Conservation (phyloP, 92 coral and sea anemone species). For the Porites evermanni region DNA sequence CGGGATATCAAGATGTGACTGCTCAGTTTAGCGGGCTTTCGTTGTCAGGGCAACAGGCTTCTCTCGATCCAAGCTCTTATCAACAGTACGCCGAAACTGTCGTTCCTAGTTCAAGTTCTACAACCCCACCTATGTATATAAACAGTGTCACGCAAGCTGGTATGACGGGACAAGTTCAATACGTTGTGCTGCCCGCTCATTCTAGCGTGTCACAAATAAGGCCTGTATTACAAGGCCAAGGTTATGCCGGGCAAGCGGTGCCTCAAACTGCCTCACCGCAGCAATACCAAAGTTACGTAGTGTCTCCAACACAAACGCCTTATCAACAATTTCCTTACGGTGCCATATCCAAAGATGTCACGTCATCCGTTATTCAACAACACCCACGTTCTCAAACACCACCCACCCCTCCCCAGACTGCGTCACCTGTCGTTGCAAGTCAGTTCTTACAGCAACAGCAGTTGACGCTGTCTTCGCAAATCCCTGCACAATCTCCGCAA, state of each 20-base stretch:
- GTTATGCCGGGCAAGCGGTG: constrained; percentile 63
- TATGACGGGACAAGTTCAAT: constrained; percentile 87
- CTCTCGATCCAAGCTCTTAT: constrained; percentile 59
- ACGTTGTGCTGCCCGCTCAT: constrained; percentile 80
- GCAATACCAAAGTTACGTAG: constrained; percentile 63
- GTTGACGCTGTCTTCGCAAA: constrained; percentile 52
- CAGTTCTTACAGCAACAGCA: constrained; percentile 61
- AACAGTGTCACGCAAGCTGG: constrained; percentile 87
- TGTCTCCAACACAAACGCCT: constrained; percentile 54
- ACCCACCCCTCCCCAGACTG: constrained; percentile 92
- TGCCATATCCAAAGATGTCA: constrained; percentile 35
- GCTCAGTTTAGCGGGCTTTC: constrained; percentile 84
- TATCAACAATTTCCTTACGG: constrained; percentile 60
- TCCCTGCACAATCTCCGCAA: constrained; percentile 60
- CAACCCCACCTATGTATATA: constrained; percentile 79
- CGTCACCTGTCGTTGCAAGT: constrained; percentile 77
- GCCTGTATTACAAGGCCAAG: constrained; percentile 55
- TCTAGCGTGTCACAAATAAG: constrained; percentile 74
- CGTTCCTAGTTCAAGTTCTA: constrained; percentile 70
- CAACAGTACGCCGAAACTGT: constrained; percentile 78
- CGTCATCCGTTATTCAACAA: constrained; percentile 70
- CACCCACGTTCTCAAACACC: constrained; percentile 93
- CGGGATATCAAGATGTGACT: constrained; percentile 86
- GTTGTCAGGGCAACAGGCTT: constrained; percentile 73
- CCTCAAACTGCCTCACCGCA: constrained; percentile 64